These are phyloP conservation scores for Phenganax marumi DNA, from an alignment of 92 coral and sea anemone genomes.

Conservation along the genomic window DNA sequence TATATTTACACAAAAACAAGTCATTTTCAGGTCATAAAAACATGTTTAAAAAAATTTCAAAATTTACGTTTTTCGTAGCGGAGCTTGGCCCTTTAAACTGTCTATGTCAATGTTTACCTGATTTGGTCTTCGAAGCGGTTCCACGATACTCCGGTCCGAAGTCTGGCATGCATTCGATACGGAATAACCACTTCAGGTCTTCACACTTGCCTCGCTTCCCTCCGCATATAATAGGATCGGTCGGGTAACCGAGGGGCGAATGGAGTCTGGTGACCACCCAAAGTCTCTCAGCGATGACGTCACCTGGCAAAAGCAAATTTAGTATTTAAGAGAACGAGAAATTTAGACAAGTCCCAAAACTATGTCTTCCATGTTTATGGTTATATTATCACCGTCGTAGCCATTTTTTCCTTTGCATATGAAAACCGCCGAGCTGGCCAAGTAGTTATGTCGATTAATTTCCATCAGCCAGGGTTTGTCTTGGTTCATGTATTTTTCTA, in stretches of 20 bases:
- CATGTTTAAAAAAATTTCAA: too few species aligned
- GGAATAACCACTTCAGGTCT: conserved; percentile 62
- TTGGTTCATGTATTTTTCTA: background rate
- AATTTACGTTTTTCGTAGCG: too few species aligned
- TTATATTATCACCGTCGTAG: conserved; percentile 40
- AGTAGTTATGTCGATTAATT: conserved; percentile 54
- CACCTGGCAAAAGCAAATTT: conserved; percentile 42
- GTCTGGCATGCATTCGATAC: conserved; percentile 72
- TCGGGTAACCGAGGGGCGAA: conserved; percentile 88
- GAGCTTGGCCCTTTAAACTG: too few species aligned
- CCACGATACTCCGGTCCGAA: conserved; percentile 77
- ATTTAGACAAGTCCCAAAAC: conserved; percentile 43
- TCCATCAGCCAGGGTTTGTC: conserved; percentile 60
- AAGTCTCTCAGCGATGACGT: conserved; percentile 39
- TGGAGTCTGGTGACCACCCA: conserved; percentile 71
- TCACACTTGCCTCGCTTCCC: conserved; percentile 42
- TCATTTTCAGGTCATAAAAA: too few species aligned
- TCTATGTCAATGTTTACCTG: background rate
- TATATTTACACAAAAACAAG: too few species aligned
- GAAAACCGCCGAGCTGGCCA: conserved; percentile 5
- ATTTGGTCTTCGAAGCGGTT: conserved; percentile 31
- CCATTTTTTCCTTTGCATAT: conserved; percentile 48
- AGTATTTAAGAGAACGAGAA: conserved; percentile 55
- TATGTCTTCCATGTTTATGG: conserved; percentile 56
- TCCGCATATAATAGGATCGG: conserved; percentile 78